Conservation (phyloP, 2,113 vertebrate genomes). For the Donacobius atricapilla region DNA sequence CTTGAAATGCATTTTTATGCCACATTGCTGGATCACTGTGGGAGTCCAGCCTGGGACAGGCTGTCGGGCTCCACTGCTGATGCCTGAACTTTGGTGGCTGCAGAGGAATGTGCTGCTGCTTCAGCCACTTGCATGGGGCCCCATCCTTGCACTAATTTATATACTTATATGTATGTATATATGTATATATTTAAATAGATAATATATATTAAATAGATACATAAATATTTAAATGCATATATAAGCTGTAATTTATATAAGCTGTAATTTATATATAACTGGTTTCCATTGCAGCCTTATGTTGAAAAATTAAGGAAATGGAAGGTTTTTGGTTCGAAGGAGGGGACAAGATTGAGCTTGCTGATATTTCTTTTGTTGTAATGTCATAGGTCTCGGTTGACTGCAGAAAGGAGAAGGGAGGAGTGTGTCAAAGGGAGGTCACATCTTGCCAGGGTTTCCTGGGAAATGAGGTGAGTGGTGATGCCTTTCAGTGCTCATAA, state of each 20-base stretch:
- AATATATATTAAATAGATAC: not conserved
- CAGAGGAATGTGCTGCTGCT: not conserved
- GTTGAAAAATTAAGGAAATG: not conserved
- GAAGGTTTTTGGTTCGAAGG: not conserved
- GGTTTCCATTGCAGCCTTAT: not conserved
- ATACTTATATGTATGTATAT: not conserved
- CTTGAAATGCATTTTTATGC: not conserved
- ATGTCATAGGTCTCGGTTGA: not conserved
- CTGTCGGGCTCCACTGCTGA: not conserved
- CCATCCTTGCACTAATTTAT: not conserved
- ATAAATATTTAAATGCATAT: not conserved
- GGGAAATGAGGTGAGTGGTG: constrained; percentile 26
- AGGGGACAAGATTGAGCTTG: not conserved
- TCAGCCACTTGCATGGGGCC: rapidly evolving
- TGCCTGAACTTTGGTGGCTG: not conserved
- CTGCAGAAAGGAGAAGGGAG: not conserved
- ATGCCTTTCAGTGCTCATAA: not conserved
- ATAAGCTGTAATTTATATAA: not conserved
- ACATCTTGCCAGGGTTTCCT: not conserved
- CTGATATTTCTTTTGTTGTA: constrained; percentile 22
- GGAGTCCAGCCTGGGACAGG: not conserved
- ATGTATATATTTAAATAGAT: not conserved
- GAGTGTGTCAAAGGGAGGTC: not conserved
- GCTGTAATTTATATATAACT: not conserved
- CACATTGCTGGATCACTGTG: not conserved